Evolutionary conservation across 2,113 vertebrate species (phyloP), one percentile per base, ranked within the genome.

Genomic region (Paracanthobrama guichenoti): DNA sequence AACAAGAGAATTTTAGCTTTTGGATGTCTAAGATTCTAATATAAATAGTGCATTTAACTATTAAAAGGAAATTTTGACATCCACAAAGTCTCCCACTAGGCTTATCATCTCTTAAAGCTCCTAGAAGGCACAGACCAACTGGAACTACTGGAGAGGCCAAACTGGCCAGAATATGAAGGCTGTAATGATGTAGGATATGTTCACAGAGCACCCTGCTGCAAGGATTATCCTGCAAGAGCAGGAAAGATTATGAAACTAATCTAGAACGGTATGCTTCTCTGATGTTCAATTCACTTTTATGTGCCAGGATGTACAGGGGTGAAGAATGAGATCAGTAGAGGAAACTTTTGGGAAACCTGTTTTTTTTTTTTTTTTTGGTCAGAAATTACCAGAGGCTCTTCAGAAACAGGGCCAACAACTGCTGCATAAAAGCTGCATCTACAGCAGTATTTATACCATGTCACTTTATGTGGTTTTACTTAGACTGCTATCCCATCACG

Each of bases 191-290:
- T 84, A 81, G 90, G 89, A 92, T 92, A 90, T 92, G 90, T 89
- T 88, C 87, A 89, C 84, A 28, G 50, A 76, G 90, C 79, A 18
- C 88, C 88, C 90, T 87, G 87, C 86, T 85, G 59, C 35, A 81
- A 87, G 90, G 93, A 94, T 94, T 93, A 94, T 93, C 92, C 92
- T 83, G 50, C 79, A 90, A 85, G 89, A 92, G 90, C 92, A 94
- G 92, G 92, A 93, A 94, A 94, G 90, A 93, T 91, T 93, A 85
- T 92, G 84, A 87, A 84, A 89, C 88, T 95, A 94, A 94, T 93
- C 93, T 93, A 93, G 88, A 90, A 79, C 55, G 93, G 93, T 93
- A 94, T 93, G 92, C 92, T 90, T 72, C 79, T 78, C 72, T 59
- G 80, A 72, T 84, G 86, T 53, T 90, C 89, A 92, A 91, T 73